phyloP scores from a whole-genome alignment of 2,113 vertebrate species.

The Malurus cyaneus region DNA sequence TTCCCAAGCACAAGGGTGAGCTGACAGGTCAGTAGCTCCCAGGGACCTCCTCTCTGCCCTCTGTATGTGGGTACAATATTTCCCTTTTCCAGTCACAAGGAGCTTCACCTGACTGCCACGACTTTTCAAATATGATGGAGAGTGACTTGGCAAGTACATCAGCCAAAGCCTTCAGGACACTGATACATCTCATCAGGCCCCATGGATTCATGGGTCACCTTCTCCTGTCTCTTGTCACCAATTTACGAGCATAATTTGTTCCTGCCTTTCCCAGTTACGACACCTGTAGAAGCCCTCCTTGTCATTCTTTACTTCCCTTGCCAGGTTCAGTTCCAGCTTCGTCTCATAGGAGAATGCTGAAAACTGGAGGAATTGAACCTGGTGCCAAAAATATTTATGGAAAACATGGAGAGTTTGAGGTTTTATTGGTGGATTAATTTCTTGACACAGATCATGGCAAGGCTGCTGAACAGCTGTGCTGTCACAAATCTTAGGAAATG shows the following conservation, averaged over 20 bases:
- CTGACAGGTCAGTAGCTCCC: neutral
- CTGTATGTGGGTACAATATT: neutral
- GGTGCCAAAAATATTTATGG: neutral
- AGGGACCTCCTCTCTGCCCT: neutral
- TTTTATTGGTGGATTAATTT: neutral
- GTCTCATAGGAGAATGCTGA: neutral
- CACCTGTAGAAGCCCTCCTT: neutral
- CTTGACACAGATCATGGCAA: neutral
- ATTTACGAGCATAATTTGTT: neutral
- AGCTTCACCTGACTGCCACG: neutral
- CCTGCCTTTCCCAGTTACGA: neutral
- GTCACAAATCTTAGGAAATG: neutral
- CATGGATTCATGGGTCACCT: neutral
- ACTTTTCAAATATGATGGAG: neutral
- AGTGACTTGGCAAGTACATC: no score
- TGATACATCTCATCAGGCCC: neutral
- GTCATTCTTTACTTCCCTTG: neutral
- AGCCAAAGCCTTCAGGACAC: neutral
- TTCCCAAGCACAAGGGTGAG: neutral
- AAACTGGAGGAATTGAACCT: neutral
- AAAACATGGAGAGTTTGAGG: neutral
- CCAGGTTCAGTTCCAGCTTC: neutral
- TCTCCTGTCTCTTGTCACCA: neutral
- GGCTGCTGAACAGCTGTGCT: neutral
- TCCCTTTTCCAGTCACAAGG: neutral